Evolutionary conservation across 2,797 vertebrate genomes (phyloP).

Genomic region (Microtus californicus): DNA sequence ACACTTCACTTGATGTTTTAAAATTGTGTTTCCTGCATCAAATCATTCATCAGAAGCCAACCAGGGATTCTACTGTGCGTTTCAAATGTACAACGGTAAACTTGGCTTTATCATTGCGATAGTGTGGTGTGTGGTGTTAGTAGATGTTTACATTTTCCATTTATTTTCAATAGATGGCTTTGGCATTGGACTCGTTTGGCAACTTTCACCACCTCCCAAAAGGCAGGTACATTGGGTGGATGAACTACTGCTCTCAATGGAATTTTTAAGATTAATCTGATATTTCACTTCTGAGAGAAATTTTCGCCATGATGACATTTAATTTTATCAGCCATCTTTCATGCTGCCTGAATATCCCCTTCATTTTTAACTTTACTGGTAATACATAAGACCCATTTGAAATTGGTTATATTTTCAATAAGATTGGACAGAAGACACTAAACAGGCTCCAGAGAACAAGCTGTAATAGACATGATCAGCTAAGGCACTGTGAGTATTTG

Average conservation of each 20-base stretch:
- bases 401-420: neutral
- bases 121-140: neutral
- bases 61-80: neutral
- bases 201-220: neutral
- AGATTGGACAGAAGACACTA: slow-evolving; percentile 42
- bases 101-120: neutral
- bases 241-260: neutral
- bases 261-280: slow-evolving; percentile 21
- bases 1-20: slow-evolving; percentile 9
- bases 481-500: slow-evolving; percentile 25
- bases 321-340: slow-evolving; percentile 44
- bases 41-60: slow-evolving; percentile 29
- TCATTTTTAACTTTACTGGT: slow-evolving; percentile 41
- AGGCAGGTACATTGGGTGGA: neutral
- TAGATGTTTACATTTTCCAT: neutral
- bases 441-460: slow-evolving; percentile 1
- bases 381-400: slow-evolving; percentile 4
- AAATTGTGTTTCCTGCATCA: slow-evolving; percentile 8
- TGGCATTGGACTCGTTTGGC: neutral
- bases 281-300: slow-evolving; percentile 40
- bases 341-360: neutral
- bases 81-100: neutral
- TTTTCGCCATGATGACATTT: slow-evolving; percentile 60
- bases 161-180: slow-evolving; percentile 1
- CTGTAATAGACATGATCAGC: slow-evolving; percentile 31